phyloP scores from a whole-genome alignment of 92 coral and sea anemone species.

The Galaxea fascicularis region DNA sequence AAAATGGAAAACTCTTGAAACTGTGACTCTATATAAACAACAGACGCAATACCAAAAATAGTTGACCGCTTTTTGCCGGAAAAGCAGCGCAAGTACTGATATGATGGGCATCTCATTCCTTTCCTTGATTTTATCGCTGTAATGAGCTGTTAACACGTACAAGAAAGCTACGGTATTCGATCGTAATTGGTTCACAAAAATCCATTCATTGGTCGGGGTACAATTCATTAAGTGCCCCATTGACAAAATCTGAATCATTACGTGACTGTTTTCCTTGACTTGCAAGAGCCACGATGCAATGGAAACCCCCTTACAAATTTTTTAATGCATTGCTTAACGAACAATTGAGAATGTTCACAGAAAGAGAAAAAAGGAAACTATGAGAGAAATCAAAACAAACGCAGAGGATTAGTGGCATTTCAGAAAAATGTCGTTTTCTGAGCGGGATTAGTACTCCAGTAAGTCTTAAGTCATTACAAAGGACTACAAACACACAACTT shows the following conservation, averaged over 20 bases:
- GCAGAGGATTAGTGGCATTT: not conserved
- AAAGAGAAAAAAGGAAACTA: not conserved
- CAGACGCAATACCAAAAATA: constrained; percentile 11
- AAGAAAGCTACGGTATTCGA: not conserved
- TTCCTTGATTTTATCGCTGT: not conserved
- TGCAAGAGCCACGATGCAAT: not conserved
- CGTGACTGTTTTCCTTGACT: not conserved
- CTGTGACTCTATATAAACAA: not conserved
- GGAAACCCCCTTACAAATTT: not conserved
- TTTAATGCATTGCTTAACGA: not conserved
- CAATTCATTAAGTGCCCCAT: not conserved
- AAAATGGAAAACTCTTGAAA: not conserved
- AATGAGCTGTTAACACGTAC: not conserved
- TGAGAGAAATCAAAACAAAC: not conserved
- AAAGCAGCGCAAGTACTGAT: not conserved
- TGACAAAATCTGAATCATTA: not conserved
- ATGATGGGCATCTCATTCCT: not conserved
- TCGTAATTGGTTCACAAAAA: not conserved
- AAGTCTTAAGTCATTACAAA: constrained; percentile 20
- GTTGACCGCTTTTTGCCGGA: not conserved
- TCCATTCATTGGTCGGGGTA: not conserved
- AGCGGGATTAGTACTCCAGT: not conserved
- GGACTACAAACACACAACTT: constrained; percentile 10
- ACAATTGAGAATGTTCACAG: no score
- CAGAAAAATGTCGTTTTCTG: constrained; percentile 1